A percentile compares a stretch with the other conserved stretches of the same genome.
These are phyloP conservation scores for Pterocles burchelli DNA, from an alignment of 2,113 vertebrate genomes.

Conservation along the genomic window DNA sequence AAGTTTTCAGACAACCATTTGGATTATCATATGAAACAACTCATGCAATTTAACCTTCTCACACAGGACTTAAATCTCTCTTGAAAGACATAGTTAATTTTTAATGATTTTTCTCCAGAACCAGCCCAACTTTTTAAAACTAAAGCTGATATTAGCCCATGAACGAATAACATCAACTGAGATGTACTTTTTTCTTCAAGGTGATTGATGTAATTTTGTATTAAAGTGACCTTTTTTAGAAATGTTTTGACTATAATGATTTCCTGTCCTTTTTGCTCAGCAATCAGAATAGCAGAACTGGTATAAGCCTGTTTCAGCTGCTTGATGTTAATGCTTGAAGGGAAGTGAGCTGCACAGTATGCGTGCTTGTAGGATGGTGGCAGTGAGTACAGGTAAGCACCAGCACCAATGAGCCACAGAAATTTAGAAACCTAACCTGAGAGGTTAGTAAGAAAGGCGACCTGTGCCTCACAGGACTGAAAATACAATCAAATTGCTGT, in stretches of 20 bases:
- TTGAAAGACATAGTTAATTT: slow-evolving; percentile 69
- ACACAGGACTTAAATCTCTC: slow-evolving; percentile 41
- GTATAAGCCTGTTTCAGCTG: slow-evolving; percentile 73
- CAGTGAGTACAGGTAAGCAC: background rate
- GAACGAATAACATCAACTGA: slow-evolving; percentile 58
- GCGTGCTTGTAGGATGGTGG: background rate
- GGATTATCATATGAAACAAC: slow-evolving; percentile 5
- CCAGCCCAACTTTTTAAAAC: slow-evolving; percentile 59
- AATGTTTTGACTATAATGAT: slow-evolving; percentile 90
- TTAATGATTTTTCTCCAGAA: slow-evolving; percentile 67
- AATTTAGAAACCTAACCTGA: background rate
- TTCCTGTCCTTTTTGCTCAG: slow-evolving; percentile 90
- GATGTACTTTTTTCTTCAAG: slow-evolving; percentile 76
- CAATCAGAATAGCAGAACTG: slow-evolving; percentile 73
- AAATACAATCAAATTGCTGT: background rate
- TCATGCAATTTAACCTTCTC: slow-evolving; percentile 33
- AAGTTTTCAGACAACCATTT: background rate
- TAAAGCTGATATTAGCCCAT: slow-evolving; percentile 50
- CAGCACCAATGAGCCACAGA: background rate
- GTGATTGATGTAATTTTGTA: slow-evolving; percentile 91
- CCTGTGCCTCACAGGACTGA: background rate
- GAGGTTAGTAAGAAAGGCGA: background rate
- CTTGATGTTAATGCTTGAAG: slow-evolving; percentile 73
- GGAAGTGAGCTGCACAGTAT: slow-evolving; percentile 67
- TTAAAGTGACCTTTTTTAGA: slow-evolving; percentile 91